Evolutionary conservation across 2,888 invertebrate genomes (phyloP), one percentile per base, ranked within the genome.

Genomic region (Tromatobia lineatoria): DNA sequence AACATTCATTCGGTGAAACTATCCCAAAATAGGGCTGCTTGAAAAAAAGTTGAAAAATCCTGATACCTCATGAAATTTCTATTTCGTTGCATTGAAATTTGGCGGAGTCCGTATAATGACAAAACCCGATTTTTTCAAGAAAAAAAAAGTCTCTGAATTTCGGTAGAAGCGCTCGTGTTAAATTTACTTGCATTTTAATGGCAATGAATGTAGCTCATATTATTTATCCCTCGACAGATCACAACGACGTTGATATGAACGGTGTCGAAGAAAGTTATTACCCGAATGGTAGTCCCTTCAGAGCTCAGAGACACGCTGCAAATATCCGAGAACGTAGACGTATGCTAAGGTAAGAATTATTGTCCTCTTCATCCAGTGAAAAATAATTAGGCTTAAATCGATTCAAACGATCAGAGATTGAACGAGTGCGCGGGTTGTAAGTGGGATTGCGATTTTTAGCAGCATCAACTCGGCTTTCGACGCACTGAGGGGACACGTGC

Each of bases 381-480:
- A 47, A 18, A 42, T n/a, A 18, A n/a, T 3, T 15, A 23, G 20
- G 10, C 10, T 34, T n/a, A 20, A 47, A 38, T 18, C 50, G 52
- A 66, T 42, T 7, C 0, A 20, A 11, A 25, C 1, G 38, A 29
- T 47, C 47, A 25, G n/a, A 20, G 18, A 59, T 47, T 50, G 34
- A 15, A 25, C 34, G 47, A 50, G 73, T 52, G 52, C 83, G 71
- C 87, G 85, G 90, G 88, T 90, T 90, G 90, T 92, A 91, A 93
- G 91, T 93, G 90, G 89, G 91, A 91, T 93, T 93, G 88, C 91
- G 89, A 92, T 93, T 94, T 96, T 95, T 96, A 98, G 98, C 97
- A 99, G 99, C 96, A 99, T 99, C 95, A 99, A 99, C 96, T 98
- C 98, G 94, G 99, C 99, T 94, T 99, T 99, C 96, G 99, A 99